Base-by-base conservation (phyloP, 2,888 invertebrate species). In the Perithous albicinctus region DNA sequence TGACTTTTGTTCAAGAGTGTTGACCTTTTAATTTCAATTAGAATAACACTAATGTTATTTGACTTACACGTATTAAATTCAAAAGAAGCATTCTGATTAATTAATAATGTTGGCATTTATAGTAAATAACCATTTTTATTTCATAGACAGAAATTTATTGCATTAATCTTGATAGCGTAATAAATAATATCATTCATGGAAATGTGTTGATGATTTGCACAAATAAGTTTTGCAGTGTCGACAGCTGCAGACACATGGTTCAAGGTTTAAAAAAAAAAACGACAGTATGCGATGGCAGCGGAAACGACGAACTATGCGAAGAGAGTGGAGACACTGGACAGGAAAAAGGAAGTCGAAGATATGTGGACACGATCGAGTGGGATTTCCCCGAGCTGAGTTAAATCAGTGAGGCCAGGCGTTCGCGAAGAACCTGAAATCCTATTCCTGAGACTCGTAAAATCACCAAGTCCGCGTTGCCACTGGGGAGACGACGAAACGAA, bases 171-270 rank as follows among this genome's bases (percentile, higher is more conserved):
- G 51, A 66, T 38, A 12, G 46, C 20, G 59, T 64, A 32, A 46
- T 32, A 8, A 54, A 59, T 41, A 54, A 32, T 38, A 46, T 51
- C 20, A 74, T 84, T 88, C 78, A 77, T 76, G 76, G 82, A 85
- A 86, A 88, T 85, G 85, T 64, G 77, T 78, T 83, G 77, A 85
- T 82, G 83, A 82, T 80, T 77, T 77, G 85, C 79, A 74, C 46
- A 73, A 83, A 51, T 76, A 82, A 79, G 81, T 69, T 64, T 84
- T 82, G 77, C 56, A 69, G n/a, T 69, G 43, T 80, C 69, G 85
- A 85, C 86, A 87, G 84, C 85, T 87, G 86, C 78, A 84, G 79
- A 75, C 64, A 61, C 23, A 64, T 64, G 8, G 12, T 4, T n/a
- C 41, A 12, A 43, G 1, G 48, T n/a, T n/a, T n/a, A n/a, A n/a